Conservation (phyloP, 2,113 vertebrate genomes). For the Pelecanus crispus region DNA sequence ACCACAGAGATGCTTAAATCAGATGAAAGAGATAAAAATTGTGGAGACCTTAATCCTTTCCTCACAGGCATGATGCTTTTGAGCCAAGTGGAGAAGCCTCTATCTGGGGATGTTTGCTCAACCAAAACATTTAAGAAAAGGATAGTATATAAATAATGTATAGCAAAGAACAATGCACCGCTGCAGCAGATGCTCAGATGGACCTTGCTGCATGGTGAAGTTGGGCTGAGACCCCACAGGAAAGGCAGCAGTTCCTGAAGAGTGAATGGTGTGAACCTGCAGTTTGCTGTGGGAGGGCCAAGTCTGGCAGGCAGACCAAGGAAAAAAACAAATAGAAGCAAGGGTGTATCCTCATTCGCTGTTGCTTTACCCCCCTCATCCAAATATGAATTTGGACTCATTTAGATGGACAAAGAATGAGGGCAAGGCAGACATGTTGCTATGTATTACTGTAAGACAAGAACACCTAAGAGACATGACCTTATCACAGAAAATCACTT, state of each 20-base stretch:
- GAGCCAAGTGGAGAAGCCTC: neutral
- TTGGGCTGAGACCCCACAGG: neutral
- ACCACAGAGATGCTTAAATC: neutral
- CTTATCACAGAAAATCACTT: neutral
- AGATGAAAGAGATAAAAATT: neutral
- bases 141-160: rapidly evolving
- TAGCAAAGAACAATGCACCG: neutral
- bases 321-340: neutral
- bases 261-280: neutral
- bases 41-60: neutral
- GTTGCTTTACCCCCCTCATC: neutral
- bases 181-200: neutral
- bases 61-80: neutral
- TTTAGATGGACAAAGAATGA: neutral
- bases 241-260: neutral
- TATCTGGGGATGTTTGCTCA: neutral
- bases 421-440: neutral
- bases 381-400: neutral
- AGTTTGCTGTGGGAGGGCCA: neutral
- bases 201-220: neutral
- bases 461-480: neutral
- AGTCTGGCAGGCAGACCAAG: neutral
- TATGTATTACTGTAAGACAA: neutral
- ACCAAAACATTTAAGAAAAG: neutral
- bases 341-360: neutral